Evolutionary conservation across 2,113 vertebrate genomes (phyloP).

Genomic region (Cyanoderma ruficeps): DNA sequence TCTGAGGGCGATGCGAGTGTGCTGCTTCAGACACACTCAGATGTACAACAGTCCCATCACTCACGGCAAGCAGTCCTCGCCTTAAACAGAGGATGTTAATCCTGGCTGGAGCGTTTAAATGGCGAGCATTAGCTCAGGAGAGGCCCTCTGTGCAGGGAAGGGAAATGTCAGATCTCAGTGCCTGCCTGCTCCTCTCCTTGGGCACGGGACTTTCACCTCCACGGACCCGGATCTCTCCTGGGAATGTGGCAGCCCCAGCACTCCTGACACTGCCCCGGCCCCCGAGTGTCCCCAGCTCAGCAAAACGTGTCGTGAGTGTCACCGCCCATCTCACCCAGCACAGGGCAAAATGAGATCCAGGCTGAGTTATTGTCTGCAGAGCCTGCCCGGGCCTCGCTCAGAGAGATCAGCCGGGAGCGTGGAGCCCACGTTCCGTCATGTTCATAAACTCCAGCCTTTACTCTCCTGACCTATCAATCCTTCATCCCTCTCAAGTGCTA

Average conservation of each 20-base stretch:
- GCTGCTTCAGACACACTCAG: not conserved
- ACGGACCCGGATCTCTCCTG: rapidly evolving
- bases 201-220: not conserved
- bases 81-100: too few species aligned
- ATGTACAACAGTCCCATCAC: not conserved
- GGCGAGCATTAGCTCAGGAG: too few species aligned
- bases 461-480: not conserved
- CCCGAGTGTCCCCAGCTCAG: not conserved
- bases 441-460: not conserved
- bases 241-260: not conserved
- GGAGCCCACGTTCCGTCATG: not conserved
- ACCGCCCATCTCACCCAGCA: not conserved
- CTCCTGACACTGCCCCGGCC: not conserved
- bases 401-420: not conserved
- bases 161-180: not conserved
- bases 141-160: too few species aligned
- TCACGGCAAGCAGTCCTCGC: not conserved
- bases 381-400: not conserved
- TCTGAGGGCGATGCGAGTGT: not conserved
- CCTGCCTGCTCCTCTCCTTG: not conserved
- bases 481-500: not conserved
- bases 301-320: not conserved
- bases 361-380: not conserved
- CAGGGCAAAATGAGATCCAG: not conserved
- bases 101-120: too few species aligned